phyloP scores from a whole-genome alignment of 2,888 invertebrate genomes.

The Leistus spinibarbis region DNA sequence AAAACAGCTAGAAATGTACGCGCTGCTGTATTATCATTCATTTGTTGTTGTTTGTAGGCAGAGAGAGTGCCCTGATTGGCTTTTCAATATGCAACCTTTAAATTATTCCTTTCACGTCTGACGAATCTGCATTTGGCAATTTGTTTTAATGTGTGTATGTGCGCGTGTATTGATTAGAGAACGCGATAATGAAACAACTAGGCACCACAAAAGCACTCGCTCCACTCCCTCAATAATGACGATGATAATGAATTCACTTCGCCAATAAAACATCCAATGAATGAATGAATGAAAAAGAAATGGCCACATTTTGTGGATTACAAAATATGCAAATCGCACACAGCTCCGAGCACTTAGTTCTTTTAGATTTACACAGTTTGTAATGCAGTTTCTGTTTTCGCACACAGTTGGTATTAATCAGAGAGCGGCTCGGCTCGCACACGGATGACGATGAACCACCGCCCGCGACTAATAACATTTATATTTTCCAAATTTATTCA shows the following conservation, averaged over 20 bases:
- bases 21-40: background rate
- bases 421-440: no score
- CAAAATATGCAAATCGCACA: conserved; percentile 27
- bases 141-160: conserved; percentile 27
- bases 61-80: background rate
- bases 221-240: conserved; percentile 4
- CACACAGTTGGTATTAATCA: conserved; percentile 4
- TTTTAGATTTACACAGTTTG: background rate
- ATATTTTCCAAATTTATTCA: no score
- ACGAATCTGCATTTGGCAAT: conserved; percentile 34
- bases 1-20: no score
- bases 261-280: conserved; percentile 34
- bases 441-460: no score
- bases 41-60: background rate
- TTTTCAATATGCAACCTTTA: conserved; percentile 10
- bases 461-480: no score
- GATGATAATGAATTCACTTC: conserved; percentile 32
- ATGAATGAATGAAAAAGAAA: conserved; percentile 22
- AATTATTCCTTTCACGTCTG: conserved; percentile 34
- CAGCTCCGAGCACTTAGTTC: conserved; percentile 21
- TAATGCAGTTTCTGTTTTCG: background rate
- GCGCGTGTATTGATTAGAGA: conserved; percentile 25
- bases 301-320: background rate
- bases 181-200: conserved; percentile 33
- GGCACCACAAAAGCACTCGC: conserved; percentile 11